Base-by-base conservation (phyloP, 2,113 vertebrate genomes). In the Aleadryas rufinucha region DNA sequence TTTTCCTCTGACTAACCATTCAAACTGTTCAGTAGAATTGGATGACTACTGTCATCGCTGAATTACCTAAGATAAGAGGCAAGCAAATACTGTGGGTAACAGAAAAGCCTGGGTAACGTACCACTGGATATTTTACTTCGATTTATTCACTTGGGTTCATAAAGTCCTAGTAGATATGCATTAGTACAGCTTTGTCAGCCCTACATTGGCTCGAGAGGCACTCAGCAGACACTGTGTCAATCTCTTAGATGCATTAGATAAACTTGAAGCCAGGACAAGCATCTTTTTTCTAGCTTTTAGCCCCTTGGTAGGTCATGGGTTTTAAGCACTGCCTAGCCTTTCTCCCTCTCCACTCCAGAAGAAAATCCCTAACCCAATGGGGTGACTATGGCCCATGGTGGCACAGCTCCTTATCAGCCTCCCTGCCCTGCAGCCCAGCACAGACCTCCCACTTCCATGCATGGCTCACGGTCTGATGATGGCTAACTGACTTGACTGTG, bases 401-500 rank as follows among this genome's bases (percentile, higher is more conserved):
- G 22, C 28, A 53, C 21, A 75, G 37, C 3, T 44, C 10, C 26
- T 41, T 17, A 37, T 5, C 28, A 53, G 5, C 5, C 13, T 37
- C 21, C 17, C 22, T 41, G 22, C n/a, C 10, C 18, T 17, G 35
- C 15, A 66, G 42, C 28, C 28, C 10, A 2, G 60, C 22, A 4
- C 41, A 82, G 23, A 44, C 22, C 5, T 72, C 63, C 30, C 2
- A 4, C 13, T 41, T 26, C 23, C 31, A 12, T 1, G 11, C 3
- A 1, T 2, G 9, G 50, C 16, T 41, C 42, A 30, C 0, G 0
- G 13, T 19, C 35, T 10, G n/a, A n/a, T 13, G 28, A 7, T 2
- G 1, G 11, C 3, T 33, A 45, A 54, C 19, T 35, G 18, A 9
- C 21, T 10, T 45, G 41, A 23, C 23, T 23, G 6, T 30, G 22